Conservation (phyloP, 2,888 invertebrate species). For the Orthosia gothica region DNA sequence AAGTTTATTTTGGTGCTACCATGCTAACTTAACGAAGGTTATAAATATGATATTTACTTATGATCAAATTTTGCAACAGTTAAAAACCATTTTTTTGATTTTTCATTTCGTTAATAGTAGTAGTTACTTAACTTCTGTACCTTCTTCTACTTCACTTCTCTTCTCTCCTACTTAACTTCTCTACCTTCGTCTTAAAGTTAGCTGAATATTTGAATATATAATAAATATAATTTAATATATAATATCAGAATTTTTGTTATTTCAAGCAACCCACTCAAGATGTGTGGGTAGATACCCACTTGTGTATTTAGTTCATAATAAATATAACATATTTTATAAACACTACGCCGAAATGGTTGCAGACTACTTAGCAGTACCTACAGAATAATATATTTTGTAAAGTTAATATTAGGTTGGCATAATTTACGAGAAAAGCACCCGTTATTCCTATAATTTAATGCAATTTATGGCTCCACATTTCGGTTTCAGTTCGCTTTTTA, state of each 20-base stretch:
- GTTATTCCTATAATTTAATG: slow-evolving; percentile 34
- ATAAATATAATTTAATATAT: too few species aligned
- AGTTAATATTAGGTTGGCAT: slow-evolving; percentile 17
- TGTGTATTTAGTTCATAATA: slow-evolving; percentile 19
- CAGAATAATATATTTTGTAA: slow-evolving; percentile 28
- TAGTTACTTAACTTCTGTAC: not conserved
- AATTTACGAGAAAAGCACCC: slow-evolving; percentile 24
- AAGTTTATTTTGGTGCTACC: not conserved
- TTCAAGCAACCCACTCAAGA: not conserved
- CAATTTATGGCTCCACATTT: slow-evolving; percentile 42
- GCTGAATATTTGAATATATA: too few species aligned
- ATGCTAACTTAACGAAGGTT: not conserved
- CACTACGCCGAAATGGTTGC: not conserved
- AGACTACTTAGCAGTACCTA: not conserved
- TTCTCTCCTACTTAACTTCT: too few species aligned
- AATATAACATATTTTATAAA: slow-evolving; percentile 18
- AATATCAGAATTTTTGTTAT: not conserved
- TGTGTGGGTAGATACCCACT: not conserved
- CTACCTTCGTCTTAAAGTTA: too few species aligned
- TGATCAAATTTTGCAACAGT: not conserved
- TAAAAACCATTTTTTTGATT: not conserved
- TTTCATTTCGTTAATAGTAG: not conserved
- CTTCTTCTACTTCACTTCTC: too few species aligned
- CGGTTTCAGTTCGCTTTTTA: slow-evolving; percentile 17
- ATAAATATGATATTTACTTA: not conserved